These are phyloP conservation scores for Platysternon megacephalum DNA, from an alignment of 2,113 vertebrate species.

Conservation along the genomic window DNA sequence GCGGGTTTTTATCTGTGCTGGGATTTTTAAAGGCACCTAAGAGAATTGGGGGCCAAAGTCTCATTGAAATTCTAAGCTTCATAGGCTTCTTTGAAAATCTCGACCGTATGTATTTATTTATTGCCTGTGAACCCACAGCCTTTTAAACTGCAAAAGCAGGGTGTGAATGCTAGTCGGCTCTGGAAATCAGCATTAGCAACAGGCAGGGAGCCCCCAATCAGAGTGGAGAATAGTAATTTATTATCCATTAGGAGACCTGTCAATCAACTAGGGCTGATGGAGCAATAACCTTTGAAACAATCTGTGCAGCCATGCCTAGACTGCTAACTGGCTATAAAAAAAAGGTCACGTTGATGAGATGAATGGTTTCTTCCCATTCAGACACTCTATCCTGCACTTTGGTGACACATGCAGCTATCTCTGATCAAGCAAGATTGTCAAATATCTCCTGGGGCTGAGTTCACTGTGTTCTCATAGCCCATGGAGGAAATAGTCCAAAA, in stretches of 20 bases:
- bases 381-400: slow-evolving; percentile 11
- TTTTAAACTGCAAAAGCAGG: slow-evolving; percentile 39
- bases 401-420: not conserved
- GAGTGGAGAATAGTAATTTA: slow-evolving; percentile 61
- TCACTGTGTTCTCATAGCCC: not conserved
- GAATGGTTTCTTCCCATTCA: slow-evolving; percentile 41
- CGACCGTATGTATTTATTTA: slow-evolving; percentile 9
- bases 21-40: not conserved
- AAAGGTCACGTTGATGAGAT: slow-evolving; percentile 55
- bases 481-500: not conserved
- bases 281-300: slow-evolving; percentile 58
- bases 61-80: not conserved
- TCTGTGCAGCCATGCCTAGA: not conserved
- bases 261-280: slow-evolving; percentile 56
- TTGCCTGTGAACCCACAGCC: slow-evolving; percentile 17
- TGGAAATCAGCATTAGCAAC: slow-evolving; percentile 1
- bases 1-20: not conserved
- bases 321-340: slow-evolving; percentile 10
- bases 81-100: not conserved
- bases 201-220: not conserved
- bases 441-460: not conserved
- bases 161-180: not conserved
- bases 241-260: slow-evolving; percentile 58
- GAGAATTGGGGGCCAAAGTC: not conserved
- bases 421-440: slow-evolving; percentile 12